These are phyloP conservation scores for Pherbina coryleti DNA, from an alignment of 2,888 invertebrate genomes.

Conservation along the genomic window DNA sequence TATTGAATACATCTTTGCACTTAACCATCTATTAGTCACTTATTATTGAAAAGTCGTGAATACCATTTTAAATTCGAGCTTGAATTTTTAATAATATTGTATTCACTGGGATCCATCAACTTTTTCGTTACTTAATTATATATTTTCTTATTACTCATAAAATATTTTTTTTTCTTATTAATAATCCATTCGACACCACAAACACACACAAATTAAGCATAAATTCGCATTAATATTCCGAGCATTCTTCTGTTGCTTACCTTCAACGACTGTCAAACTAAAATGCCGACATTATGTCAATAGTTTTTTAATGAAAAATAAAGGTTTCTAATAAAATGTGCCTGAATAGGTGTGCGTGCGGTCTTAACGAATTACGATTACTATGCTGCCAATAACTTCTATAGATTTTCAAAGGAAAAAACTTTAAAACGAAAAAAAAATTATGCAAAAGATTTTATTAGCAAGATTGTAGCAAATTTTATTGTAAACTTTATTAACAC, in stretches of 20 bases:
- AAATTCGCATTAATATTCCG: constrained; percentile 6
- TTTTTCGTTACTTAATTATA: too few relatives aligned
- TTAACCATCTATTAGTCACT: too few relatives aligned
- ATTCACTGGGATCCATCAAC: too few relatives aligned
- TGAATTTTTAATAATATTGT: too few relatives aligned
- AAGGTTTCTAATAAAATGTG: too few relatives aligned
- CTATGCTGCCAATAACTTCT: constrained; percentile 7
- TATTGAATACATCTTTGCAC: too few relatives aligned
- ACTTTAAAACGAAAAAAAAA: neutral
- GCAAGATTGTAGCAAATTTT: neutral
- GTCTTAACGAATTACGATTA: neutral
- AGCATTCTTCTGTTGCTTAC: neutral
- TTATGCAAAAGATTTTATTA: neutral
- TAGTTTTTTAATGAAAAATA: neutral
- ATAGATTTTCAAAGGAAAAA: constrained; percentile 16
- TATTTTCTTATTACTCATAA: neutral
- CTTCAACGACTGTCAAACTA: constrained; percentile 19
- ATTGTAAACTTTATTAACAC: constrained; percentile 6
- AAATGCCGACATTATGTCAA: constrained; percentile 27
- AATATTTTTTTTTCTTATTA: neutral
- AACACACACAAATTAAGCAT: neutral
- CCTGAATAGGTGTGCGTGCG: neutral
- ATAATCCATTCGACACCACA: neutral
- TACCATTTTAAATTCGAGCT: too few relatives aligned
- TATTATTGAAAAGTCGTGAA: too few relatives aligned